phyloP scores from a whole-genome alignment of 1,140 invertebrate genomes.

The Orius insidiosus region DNA sequence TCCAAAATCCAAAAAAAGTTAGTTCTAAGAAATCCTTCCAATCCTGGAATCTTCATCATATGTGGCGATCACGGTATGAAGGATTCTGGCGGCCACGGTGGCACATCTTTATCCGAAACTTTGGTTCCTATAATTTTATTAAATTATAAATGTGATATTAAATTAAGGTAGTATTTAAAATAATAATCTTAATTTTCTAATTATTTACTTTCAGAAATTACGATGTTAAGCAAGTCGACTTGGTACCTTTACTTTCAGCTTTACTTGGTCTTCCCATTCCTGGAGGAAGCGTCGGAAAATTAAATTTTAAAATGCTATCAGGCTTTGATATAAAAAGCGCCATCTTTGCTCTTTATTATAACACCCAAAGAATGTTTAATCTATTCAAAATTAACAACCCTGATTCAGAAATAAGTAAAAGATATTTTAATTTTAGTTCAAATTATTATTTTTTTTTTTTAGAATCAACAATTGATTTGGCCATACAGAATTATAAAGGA shows the following conservation, averaged over 20 bases:
- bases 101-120: constrained; percentile 61
- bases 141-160: constrained; percentile 2
- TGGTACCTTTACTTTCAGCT: constrained; percentile 63
- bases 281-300: constrained; percentile 50
- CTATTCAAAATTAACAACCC: neutral
- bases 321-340: constrained; percentile 29
- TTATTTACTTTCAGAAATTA: constrained; percentile 14
- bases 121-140: constrained; percentile 59
- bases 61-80: constrained; percentile 94
- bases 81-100: constrained; percentile 86
- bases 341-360: constrained; percentile 47
- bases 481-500: neutral
- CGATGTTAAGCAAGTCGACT: constrained; percentile 59
- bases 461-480: neutral
- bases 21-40: neutral
- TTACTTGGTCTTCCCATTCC: constrained; percentile 67
- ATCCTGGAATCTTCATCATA: constrained; percentile 32
- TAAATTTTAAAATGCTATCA: constrained; percentile 35
- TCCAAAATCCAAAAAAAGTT: neutral
- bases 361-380: constrained; percentile 31
- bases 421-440: neutral
- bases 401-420: neutral
- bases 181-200: too few species aligned
- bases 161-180: neutral
- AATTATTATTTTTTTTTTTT: too few species aligned